These are phyloP conservation scores for Hemibagrus wyckioides DNA, from an alignment of 2,113 vertebrate genomes.

Conservation along the genomic window DNA sequence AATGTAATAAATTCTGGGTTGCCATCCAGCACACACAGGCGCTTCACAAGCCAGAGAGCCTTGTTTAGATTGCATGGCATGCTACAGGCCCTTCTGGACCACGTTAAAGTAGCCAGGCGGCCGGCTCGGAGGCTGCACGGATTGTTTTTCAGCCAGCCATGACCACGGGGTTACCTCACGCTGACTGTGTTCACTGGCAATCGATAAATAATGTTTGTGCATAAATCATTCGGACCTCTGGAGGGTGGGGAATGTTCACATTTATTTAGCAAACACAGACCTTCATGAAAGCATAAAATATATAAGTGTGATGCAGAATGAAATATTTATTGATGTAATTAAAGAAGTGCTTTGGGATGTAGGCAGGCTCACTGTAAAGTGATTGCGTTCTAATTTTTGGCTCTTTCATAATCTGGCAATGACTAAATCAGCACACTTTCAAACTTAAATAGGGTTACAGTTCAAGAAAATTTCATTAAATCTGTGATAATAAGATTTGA, in stretches of 20 bases:
- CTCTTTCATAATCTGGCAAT: neutral
- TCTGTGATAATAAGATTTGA: neutral
- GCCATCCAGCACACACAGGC: constrained; percentile 58
- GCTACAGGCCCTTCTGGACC: constrained; percentile 49
- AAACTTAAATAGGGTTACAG: neutral
- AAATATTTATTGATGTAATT: constrained; percentile 51
- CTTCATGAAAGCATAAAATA: constrained; percentile 45
- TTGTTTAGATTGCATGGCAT: constrained; percentile 62
- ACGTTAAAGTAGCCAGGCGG: constrained; percentile 49
- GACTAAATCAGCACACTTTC: neutral
- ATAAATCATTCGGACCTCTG: constrained; percentile 52
- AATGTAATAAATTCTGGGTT: constrained; percentile 67
- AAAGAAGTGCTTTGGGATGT: constrained; percentile 26
- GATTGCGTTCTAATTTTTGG: neutral
- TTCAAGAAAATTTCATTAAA: neutral
- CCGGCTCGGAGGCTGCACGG: constrained; percentile 38
- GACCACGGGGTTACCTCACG: constrained; percentile 57
- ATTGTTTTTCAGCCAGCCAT: constrained; percentile 62
- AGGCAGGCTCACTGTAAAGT: neutral
- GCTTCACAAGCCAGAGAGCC: constrained; percentile 60
- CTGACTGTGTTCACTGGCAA: constrained; percentile 55
- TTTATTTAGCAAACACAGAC: constrained; percentile 62
- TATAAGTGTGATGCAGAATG: constrained; percentile 55
- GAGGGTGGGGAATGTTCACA: constrained; percentile 25
- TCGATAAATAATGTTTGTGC: constrained; percentile 62